Evolutionary conservation across 2,888 invertebrate species (phyloP).

Genomic region (Tortrix viridana): DNA sequence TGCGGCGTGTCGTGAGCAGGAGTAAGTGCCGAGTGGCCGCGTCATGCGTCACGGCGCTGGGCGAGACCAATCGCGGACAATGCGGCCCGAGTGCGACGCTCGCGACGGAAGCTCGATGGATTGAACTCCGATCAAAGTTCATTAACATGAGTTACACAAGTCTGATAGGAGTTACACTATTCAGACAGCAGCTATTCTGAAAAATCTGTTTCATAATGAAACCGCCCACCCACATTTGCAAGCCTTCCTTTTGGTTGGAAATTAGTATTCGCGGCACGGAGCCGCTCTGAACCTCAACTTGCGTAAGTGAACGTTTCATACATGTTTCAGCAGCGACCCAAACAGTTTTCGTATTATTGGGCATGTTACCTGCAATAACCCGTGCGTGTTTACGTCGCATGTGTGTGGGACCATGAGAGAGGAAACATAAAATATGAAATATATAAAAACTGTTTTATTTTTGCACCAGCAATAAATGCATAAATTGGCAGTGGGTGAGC

Average conservation of each 20-base stretch:
- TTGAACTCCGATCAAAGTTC: constrained; percentile 34
- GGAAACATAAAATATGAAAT: constrained; percentile 11
- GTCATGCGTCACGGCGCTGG: background rate
- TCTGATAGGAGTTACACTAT: no score
- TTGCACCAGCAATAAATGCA: constrained; percentile 15
- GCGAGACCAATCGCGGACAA: constrained; percentile 34
- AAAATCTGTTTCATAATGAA: constrained; percentile 28
- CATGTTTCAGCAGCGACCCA: constrained; percentile 17
- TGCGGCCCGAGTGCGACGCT: constrained; percentile 18
- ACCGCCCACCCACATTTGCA: constrained; percentile 24
- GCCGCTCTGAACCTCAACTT: background rate
- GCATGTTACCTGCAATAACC: constrained; percentile 13
- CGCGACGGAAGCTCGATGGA: constrained; percentile 23
- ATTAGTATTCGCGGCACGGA: constrained; percentile 31
- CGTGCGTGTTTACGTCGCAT: constrained; percentile 21
- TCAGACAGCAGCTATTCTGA: constrained; percentile 1
- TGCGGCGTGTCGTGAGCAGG: background rate
- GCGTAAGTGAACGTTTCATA: constrained; percentile 20
- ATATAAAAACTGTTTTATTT: constrained; percentile 12
- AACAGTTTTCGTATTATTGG: constrained; percentile 15
- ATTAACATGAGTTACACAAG: constrained; percentile 19
- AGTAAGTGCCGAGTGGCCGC: background rate
- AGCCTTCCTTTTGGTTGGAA: constrained; percentile 16
- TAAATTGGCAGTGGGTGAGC: constrained; percentile 7
- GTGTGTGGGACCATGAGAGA: background rate